phyloP scores from a whole-genome alignment of 2,113 vertebrate genomes.

The Xiphias gladius region DNA sequence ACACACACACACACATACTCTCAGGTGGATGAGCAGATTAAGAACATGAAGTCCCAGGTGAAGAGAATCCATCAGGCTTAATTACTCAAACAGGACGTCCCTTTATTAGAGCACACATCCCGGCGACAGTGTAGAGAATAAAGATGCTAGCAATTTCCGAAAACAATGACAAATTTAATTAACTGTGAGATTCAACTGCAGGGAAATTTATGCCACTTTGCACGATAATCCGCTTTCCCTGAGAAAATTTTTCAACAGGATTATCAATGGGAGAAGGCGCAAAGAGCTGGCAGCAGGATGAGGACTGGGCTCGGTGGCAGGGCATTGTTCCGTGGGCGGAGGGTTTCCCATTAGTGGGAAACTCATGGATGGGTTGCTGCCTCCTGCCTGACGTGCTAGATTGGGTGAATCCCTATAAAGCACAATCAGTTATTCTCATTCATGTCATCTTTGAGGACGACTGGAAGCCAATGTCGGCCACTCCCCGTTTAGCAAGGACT shows the following conservation, averaged over 20 bases:
- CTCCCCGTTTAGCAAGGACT: background rate
- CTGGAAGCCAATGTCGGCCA: background rate
- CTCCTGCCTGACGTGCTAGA: conserved; percentile 9
- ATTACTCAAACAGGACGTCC: conserved; percentile 72
- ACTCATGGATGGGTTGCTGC: background rate
- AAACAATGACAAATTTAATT: conserved; percentile 84
- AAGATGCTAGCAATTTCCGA: conserved; percentile 57
- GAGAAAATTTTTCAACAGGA: conserved; percentile 76
- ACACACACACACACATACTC: background rate
- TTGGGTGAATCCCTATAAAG: conserved; percentile 6
- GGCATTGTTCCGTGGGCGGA: background rate
- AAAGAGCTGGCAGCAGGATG: conserved; percentile 35
- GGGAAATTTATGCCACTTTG: conserved; percentile 63
- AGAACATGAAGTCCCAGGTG: conserved; percentile 55
- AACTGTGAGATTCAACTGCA: conserved; percentile 68
- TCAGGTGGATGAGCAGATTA: conserved; percentile 45
- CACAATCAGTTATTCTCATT: background rate
- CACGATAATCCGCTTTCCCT: conserved; percentile 73
- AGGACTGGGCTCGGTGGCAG: conserved; percentile 9
- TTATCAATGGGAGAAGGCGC: conserved; percentile 65
- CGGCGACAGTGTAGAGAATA: conserved; percentile 38
- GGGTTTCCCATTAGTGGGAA: background rate
- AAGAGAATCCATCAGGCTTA: conserved; percentile 71
- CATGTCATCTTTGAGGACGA: conserved; percentile 10
- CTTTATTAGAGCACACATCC: conserved; percentile 62